Percentiles rank a stretch among this genome's conserved stretches.
Evolutionary conservation across 2,888 invertebrate species (phyloP).

Genomic region (Agrotis clavis): DNA sequence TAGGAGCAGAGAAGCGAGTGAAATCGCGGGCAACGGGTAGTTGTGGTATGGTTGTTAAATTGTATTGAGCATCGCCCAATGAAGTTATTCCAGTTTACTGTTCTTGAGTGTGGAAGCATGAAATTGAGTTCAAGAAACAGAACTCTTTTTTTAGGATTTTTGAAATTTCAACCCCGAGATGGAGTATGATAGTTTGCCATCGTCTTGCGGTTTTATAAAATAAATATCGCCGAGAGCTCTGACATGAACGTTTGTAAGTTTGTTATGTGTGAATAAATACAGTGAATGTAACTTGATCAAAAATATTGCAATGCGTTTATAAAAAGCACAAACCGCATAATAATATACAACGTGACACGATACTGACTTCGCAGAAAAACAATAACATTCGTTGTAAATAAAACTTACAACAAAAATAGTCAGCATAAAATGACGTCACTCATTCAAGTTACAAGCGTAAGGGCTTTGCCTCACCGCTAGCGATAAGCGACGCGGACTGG

Average conservation of each 20-base stretch:
- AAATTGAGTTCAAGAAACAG: not conserved
- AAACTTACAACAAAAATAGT: slow-evolving; percentile 2
- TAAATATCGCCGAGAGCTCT: too few relatives aligned
- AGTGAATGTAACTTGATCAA: too few relatives aligned
- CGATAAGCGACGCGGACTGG: too few relatives aligned
- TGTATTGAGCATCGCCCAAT: too few relatives aligned
- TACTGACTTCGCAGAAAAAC: not conserved
- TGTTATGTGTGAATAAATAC: not conserved
- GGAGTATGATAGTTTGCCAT: not conserved
- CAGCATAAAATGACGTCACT: slow-evolving; percentile 5
- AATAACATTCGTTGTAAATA: slow-evolving; percentile 9
- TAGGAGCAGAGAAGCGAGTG: too few relatives aligned
- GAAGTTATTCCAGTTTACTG: too few relatives aligned
- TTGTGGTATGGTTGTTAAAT: too few relatives aligned
- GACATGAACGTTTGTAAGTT: too few relatives aligned
- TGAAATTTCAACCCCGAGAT: not conserved
- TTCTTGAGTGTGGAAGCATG: not conserved
- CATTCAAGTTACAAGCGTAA: slow-evolving; percentile 9
- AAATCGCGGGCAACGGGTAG: too few relatives aligned
- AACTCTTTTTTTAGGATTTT: not conserved
- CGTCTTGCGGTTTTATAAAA: too few relatives aligned
- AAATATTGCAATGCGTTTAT: not conserved
- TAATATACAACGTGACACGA: not conserved
- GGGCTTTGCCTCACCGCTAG: not conserved
- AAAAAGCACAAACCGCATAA: not conserved